Percentiles rank a stretch among this genome's conserved stretches.
Evolutionary conservation across 2,113 vertebrate species (phyloP).

Genomic region (Ia io): DNA sequence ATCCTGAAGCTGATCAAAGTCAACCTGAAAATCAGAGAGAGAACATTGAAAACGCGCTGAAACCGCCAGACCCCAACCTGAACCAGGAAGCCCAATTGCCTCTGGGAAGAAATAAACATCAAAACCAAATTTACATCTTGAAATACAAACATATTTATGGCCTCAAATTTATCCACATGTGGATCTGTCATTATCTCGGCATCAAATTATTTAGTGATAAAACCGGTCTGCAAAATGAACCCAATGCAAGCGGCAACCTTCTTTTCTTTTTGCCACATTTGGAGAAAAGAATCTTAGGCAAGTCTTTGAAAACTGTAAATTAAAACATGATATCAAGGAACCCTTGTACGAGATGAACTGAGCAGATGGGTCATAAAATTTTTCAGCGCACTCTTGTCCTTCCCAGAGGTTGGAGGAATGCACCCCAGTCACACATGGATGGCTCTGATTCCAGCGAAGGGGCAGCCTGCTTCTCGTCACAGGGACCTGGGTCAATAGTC

Average conservation of each 20-base stretch:
- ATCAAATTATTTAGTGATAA: background rate
- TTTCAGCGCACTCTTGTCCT: slow-evolving; percentile 1
- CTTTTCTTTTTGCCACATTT: slow-evolving; percentile 21
- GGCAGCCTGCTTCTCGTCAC: background rate
- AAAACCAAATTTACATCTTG: slow-evolving; percentile 52
- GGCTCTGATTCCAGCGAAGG: background rate
- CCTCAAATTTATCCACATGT: slow-evolving; percentile 45
- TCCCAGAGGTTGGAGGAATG: background rate
- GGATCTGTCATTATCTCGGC: slow-evolving; percentile 42
- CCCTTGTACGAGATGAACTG: slow-evolving; percentile 47
- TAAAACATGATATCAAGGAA: slow-evolving; percentile 44
- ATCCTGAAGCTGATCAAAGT: slow-evolving; percentile 98
- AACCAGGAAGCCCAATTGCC: slow-evolving; percentile 38
- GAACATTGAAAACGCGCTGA: background rate
- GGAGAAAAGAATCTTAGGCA: slow-evolving; percentile 53
- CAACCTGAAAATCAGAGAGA: slow-evolving; percentile 86
- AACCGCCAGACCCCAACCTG: background rate
- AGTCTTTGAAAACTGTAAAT: slow-evolving; percentile 45
- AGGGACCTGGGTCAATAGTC: background rate
- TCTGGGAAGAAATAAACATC: slow-evolving; percentile 27
- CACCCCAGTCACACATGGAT: background rate
- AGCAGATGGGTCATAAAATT: slow-evolving; percentile 43
- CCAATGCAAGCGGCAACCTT: slow-evolving; percentile 3
- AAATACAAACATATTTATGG: slow-evolving; percentile 49
- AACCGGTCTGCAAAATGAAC: slow-evolving; percentile 61